Conservation (phyloP, 2,797 vertebrate genomes). For the Eulemur rubriventer region DNA sequence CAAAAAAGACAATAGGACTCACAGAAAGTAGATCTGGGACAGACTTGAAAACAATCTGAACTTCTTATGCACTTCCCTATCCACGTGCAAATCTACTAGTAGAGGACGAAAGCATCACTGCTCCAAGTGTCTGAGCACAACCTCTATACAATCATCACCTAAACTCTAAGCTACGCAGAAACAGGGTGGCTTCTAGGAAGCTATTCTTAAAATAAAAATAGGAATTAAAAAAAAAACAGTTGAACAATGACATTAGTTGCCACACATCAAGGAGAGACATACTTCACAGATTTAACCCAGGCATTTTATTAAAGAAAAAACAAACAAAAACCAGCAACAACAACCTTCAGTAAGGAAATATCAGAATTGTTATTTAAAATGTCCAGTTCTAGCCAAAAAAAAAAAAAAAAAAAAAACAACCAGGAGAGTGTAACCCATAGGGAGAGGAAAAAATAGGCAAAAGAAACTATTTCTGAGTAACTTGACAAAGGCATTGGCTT, state of each 20-base stretch:
- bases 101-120: neutral
- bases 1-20: neutral
- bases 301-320: neutral
- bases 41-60: neutral
- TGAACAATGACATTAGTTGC: neutral
- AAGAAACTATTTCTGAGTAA: neutral
- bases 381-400: neutral
- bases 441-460: neutral
- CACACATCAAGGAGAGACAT: neutral
- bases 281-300: neutral
- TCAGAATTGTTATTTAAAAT: neutral
- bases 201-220: neutral
- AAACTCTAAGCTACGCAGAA: neutral
- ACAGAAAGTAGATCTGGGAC: neutral
- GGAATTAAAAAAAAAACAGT: neutral
- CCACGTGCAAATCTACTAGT: accelerated
- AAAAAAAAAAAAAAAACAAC: neutral
- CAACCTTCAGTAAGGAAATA: neutral
- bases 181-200: neutral
- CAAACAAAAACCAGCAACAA: neutral
- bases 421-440: neutral
- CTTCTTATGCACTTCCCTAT: neutral
- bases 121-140: neutral
- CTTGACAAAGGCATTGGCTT: neutral
- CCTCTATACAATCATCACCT: neutral